A percentile compares a stretch with the other conserved stretches of the same genome.
phyloP scores from a whole-genome alignment of 2,888 invertebrate genomes.

The Ectropis crepuscularia region DNA sequence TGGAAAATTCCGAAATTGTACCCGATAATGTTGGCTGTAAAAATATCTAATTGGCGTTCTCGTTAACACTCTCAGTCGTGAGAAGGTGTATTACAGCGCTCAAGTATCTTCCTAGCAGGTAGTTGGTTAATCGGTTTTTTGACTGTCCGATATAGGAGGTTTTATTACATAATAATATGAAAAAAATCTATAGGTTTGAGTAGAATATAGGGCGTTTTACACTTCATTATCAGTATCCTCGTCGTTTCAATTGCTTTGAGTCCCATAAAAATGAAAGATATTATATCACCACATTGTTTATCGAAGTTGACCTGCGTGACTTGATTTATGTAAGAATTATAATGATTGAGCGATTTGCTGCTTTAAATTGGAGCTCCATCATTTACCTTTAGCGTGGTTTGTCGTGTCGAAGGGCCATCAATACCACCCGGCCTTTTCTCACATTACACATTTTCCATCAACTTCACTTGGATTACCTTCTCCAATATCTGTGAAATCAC shows the following conservation, averaged over 20 bases:
- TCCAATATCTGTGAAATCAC: too few relatives aligned
- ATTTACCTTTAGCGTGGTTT: slow-evolving; percentile 19
- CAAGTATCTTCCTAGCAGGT: too few relatives aligned
- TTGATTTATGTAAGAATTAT: slow-evolving; percentile 30
- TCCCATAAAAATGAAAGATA: background rate
- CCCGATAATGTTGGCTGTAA: slow-evolving; percentile 17
- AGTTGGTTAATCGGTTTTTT: too few relatives aligned
- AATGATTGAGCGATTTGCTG: slow-evolving; percentile 33
- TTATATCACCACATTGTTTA: background rate
- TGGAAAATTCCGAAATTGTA: slow-evolving; percentile 32
- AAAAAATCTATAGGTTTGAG: too few relatives aligned
- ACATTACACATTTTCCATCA: background rate
- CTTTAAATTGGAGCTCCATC: slow-evolving; percentile 20
- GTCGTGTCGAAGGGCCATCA: slow-evolving; percentile 19
- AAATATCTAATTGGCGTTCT: slow-evolving; percentile 26
- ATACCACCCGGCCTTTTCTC: slow-evolving; percentile 14
- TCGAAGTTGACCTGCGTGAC: slow-evolving; percentile 2
- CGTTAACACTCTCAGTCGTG: slow-evolving; percentile 10
- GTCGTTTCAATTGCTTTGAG: background rate
- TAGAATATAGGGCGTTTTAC: too few relatives aligned
- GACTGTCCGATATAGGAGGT: too few relatives aligned
- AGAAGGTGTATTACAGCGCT: too few relatives aligned
- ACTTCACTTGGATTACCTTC: too few relatives aligned
- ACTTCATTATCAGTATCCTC: too few relatives aligned
- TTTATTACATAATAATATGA: too few relatives aligned